These are phyloP conservation scores for Campylomormyrus tamandua DNA, from an alignment of 2,113 vertebrate genomes.

Conservation along the genomic window DNA sequence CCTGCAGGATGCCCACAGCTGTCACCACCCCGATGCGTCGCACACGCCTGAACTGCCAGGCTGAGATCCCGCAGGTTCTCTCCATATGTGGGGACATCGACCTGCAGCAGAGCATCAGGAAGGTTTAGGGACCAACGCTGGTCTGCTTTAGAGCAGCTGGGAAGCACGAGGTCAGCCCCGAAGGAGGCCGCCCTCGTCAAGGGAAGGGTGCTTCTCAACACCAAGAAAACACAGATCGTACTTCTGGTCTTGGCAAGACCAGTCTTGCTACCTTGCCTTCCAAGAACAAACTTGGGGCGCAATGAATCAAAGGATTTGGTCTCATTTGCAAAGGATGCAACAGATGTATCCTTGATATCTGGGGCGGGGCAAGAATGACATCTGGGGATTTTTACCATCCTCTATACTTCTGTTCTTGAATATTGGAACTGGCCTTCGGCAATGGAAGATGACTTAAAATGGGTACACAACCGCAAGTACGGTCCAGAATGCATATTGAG, in stretches of 20 bases:
- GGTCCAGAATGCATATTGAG: neutral
- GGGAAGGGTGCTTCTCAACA: neutral
- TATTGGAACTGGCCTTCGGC: neutral
- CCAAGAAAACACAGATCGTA: neutral
- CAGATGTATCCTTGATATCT: neutral
- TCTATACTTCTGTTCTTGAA: neutral
- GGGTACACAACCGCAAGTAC: neutral
- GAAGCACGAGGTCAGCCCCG: neutral
- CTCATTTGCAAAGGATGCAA: neutral
- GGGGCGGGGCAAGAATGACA: neutral
- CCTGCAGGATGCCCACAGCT: neutral
- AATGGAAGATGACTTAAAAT: neutral
- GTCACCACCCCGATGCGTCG: constrained; percentile 28
- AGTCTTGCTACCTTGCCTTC: too few species aligned
- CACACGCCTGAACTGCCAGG: constrained; percentile 62
- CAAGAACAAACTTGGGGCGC: neutral
- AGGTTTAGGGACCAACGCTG: neutral
- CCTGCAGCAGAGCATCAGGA: constrained; percentile 52
- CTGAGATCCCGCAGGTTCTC: constrained; percentile 80
- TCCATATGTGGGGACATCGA: constrained; percentile 66
- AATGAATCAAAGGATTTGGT: neutral
- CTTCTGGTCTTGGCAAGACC: too few species aligned
- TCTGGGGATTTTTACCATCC: neutral
- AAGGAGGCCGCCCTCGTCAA: neutral
- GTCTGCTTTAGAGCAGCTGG: neutral